phyloP scores from a whole-genome alignment of 2,888 invertebrate genomes.

The Chymomyza procnemis region DNA sequence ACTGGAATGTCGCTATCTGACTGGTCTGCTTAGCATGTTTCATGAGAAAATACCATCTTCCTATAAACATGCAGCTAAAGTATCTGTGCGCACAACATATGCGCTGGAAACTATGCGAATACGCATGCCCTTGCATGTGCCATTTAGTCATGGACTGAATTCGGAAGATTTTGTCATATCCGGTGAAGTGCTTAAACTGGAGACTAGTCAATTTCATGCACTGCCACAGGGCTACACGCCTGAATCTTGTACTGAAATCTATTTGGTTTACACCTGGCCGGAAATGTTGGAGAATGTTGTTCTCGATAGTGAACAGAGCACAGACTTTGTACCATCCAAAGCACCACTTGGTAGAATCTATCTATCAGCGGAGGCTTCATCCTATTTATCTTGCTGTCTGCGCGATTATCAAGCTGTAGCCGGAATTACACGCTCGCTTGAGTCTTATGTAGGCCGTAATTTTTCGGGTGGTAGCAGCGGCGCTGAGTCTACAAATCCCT shows the following conservation, averaged over 20 bases:
- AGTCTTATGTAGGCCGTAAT: constrained; percentile 73
- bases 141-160: constrained; percentile 54
- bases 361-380: constrained; percentile 84
- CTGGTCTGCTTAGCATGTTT: constrained; percentile 90
- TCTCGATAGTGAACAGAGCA: constrained; percentile 91
- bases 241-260: constrained; percentile 88
- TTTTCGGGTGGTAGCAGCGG: constrained; percentile 79
- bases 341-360: constrained; percentile 84
- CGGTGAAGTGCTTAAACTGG: constrained; percentile 40
- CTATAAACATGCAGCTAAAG: constrained; percentile 81
- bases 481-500: constrained; percentile 81
- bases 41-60: constrained; percentile 90
- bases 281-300: constrained; percentile 90
- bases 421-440: constrained; percentile 62
- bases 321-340: constrained; percentile 90
- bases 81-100: constrained; percentile 86
- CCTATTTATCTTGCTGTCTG: constrained; percentile 88
- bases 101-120: constrained; percentile 78
- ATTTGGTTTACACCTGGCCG: constrained; percentile 91
- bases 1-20: constrained; percentile 89
- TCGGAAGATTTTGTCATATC: constrained; percentile 52
- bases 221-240: constrained; percentile 92
- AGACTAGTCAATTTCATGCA: constrained; percentile 76
- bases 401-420: constrained; percentile 85
- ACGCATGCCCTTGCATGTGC: constrained; percentile 68